Base-by-base conservation (phyloP, 35 echinoderm and acorn worm genomes). In the Amphiura filiformis region DNA sequence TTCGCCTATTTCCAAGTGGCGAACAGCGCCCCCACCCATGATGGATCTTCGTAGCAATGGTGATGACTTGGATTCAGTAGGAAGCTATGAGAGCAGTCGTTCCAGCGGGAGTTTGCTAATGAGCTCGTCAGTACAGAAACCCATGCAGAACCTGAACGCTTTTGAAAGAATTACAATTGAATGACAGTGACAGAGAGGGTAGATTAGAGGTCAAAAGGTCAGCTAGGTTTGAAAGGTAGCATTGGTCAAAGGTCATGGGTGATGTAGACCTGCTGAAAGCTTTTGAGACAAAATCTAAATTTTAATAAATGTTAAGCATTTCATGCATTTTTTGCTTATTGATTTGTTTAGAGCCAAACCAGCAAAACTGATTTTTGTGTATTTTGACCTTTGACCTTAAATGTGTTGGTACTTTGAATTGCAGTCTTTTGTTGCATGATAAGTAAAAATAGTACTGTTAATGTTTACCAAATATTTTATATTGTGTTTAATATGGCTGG, bases 11-110 rank as follows among this genome's bases (percentile, higher is more conserved):
- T 26, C 82, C 39, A 76, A 65, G 61, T 91, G 89, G 89, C 83
- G 89, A n/a, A 79, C 65, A 57, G 65, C 76, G 26, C 89, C 89
- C 38, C 89, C 89, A 18, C 44, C 39, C 15, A 79, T 91, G 76
- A 77, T 85, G 64, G 82, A 91, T 91, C 89, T 84, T 39, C 82
- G 77, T 61, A 91, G 82, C 76, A 91, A 84, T 61, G 77, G 82
- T 49, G 83, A 83, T 0, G 89, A 91, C 82, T 78, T 84, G 39
- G 89, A 91, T 26, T 91, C 89, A 0, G 64, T 83, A 17, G 57
- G 76, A 15, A 91, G 89, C 76, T 83, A 84, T 15, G 84, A 82
- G 31, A 85, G 82, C 36, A 83, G 89, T 77, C 47, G 83, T 9
- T 85, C 83, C 36, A 61, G 64, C 26, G 47, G 83, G 15, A 65